These are phyloP conservation scores for Urocynchramus pylzowi DNA, from an alignment of 2,113 vertebrate species.

Conservation along the genomic window DNA sequence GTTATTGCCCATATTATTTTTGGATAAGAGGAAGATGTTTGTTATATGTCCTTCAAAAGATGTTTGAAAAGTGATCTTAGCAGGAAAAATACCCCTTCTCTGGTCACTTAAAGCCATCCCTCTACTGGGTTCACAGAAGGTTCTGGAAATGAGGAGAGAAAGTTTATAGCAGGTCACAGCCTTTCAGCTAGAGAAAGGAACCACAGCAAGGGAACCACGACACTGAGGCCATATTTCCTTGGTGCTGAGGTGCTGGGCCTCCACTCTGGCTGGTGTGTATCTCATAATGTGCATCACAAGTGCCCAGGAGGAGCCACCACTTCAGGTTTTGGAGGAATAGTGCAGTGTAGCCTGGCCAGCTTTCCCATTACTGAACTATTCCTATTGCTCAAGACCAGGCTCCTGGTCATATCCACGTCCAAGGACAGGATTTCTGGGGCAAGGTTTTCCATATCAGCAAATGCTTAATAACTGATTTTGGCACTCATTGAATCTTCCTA, in stretches of 20 bases:
- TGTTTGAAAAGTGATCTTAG: not conserved
- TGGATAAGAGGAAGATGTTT: not conserved
- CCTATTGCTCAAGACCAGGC: not conserved
- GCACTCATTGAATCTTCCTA: not conserved
- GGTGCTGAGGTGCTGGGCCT: not conserved
- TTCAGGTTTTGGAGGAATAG: not conserved
- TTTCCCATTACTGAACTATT: not conserved
- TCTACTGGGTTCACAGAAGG: not conserved
- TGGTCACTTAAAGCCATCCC: not conserved
- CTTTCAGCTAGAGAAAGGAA: not conserved
- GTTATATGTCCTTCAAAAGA: not conserved
- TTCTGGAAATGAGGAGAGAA: not conserved
- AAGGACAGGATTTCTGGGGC: not conserved
- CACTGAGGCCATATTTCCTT: not conserved
- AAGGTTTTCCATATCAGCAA: not conserved
- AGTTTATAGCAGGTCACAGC: not conserved
- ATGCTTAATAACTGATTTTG: not conserved
- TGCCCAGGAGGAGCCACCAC: not conserved
- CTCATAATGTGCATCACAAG: fast-evolving
- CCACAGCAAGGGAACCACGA: not conserved
- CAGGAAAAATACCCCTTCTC: not conserved
- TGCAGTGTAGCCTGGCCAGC: not conserved
- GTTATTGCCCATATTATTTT: not conserved
- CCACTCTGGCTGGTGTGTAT: not conserved
- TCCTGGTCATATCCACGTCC: not conserved